These are phyloP conservation scores for Formica exsecta DNA, from an alignment of 1,140 invertebrate genomes.

Conservation along the genomic window DNA sequence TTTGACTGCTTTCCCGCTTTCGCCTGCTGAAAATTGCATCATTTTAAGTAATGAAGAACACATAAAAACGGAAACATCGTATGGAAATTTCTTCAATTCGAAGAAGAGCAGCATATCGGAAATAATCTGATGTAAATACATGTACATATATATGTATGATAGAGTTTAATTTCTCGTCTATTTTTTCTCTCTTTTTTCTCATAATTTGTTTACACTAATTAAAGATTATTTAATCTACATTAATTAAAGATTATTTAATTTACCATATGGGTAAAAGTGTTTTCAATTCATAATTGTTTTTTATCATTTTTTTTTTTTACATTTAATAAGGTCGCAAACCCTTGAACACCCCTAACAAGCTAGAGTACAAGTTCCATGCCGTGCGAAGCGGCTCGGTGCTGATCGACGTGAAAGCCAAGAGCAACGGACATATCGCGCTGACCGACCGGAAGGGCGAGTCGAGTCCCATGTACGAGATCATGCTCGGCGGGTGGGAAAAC, in stretches of 20 bases:
- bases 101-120: background rate
- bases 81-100: background rate
- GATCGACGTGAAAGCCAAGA: slow-evolving; percentile 87
- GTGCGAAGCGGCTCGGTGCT: slow-evolving; percentile 86
- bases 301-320: slow-evolving; percentile 31
- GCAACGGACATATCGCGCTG: slow-evolving; percentile 89
- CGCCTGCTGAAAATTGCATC: background rate
- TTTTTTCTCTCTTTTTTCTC: background rate
- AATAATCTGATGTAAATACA: background rate
- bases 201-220: background rate
- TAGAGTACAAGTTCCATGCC: slow-evolving; percentile 88
- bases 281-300: background rate
- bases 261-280: background rate
- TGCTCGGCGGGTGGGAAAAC: slow-evolving; percentile 89
- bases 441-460: slow-evolving; percentile 86
- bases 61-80: background rate
- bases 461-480: slow-evolving; percentile 88
- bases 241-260: background rate
- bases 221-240: background rate
- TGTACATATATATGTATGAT: background rate
- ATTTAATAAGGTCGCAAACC: slow-evolving; percentile 79
- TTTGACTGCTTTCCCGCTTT: slow-evolving; percentile 28
- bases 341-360: slow-evolving; percentile 87
- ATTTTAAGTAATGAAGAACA: background rate
- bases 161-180: background rate